Evolutionary conservation across 2,113 vertebrate genomes (phyloP).

Genomic region (Sinocyclocheilus rhinocerous): DNA sequence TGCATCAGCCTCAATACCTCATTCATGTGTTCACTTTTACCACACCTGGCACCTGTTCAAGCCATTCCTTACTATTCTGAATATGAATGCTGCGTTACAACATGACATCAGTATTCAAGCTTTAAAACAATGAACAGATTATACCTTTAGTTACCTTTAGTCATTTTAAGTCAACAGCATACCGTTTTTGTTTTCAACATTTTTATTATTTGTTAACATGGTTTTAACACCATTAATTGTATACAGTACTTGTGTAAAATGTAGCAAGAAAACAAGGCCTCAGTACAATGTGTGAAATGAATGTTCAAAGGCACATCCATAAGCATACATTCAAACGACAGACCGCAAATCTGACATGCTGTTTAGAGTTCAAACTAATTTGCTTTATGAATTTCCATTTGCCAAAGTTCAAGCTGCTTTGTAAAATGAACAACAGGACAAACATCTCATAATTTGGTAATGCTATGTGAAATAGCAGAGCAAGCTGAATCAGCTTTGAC

Average conservation of each 20-base stretch:
- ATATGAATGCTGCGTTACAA: neutral
- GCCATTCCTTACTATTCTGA: neutral
- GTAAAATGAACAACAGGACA: neutral
- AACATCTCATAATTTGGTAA: neutral
- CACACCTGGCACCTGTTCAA: neutral
- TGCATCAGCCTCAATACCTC: no score
- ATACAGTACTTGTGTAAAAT: conserved; percentile 20
- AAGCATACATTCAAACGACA: neutral
- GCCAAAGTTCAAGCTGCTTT: neutral
- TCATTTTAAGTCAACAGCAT: neutral
- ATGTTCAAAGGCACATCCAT: neutral
- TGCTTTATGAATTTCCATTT: neutral
- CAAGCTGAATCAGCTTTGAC: neutral
- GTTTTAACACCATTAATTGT: neutral
- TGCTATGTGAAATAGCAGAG: neutral
- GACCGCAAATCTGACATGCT: neutral
- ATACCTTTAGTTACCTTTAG: no score
- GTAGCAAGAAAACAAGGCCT: neutral
- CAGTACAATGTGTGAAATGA: neutral
- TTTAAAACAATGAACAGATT: neutral
- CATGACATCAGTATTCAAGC: neutral
- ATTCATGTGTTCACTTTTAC: neutral
- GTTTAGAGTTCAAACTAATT: neutral
- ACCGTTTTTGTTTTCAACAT: neutral
- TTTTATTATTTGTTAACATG: conserved; percentile 5